Evolutionary conservation across 2,797 vertebrate species (phyloP).

Genomic region (Corythornis leucogaster): DNA sequence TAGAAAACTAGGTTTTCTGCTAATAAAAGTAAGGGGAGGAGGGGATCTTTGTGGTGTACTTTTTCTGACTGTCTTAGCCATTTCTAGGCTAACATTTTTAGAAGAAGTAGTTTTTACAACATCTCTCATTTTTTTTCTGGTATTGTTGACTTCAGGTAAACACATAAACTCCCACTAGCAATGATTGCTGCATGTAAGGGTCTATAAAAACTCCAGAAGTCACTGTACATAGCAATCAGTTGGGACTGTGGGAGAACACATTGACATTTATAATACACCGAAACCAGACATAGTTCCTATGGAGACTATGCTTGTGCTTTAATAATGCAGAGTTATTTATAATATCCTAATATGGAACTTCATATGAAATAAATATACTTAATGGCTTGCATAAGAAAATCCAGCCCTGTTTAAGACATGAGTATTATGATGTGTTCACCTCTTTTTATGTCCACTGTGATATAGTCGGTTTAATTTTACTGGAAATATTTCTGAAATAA

Average conservation of each 20-base stretch:
- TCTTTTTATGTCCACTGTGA: neutral
- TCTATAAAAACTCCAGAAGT: slow-evolving; percentile 7
- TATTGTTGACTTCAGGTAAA: neutral
- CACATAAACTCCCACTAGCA: neutral
- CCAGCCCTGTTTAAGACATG: neutral
- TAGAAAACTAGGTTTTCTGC: neutral
- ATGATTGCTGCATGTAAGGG: neutral
- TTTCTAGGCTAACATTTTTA: neutral
- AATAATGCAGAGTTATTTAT: neutral
- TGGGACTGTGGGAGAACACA: neutral
- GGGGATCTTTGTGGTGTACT: neutral
- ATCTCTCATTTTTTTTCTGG: neutral
- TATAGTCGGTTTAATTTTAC: neutral
- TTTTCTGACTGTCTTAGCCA: neutral
- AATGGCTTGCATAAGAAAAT: neutral
- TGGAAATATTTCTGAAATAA: neutral
- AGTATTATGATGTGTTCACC: neutral
- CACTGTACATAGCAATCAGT: neutral
- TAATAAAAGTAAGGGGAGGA: neutral
- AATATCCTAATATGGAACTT: neutral
- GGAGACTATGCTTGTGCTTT: neutral
- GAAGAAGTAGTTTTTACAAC: neutral
- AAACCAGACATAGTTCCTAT: neutral
- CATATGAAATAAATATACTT: neutral
- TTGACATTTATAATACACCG: neutral